Base-by-base conservation (phyloP, 2,888 invertebrate species). In the Glaucopsyche alexis region DNA sequence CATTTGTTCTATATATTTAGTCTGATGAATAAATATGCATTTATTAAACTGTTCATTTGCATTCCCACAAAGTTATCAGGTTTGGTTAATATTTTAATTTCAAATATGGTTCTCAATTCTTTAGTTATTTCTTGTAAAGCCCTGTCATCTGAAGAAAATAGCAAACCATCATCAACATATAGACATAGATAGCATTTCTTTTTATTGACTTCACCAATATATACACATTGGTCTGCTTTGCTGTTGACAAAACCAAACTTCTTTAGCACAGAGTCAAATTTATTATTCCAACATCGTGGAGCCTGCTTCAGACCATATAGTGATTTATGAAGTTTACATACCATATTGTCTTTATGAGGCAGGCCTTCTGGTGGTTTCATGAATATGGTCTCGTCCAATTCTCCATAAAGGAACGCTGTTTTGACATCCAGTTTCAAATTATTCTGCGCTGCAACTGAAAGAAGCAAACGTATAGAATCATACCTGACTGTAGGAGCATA, bases 401-500 rank as follows among this genome's bases (percentile, higher is more conserved):
- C 74, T 73, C 75, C 75, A 75, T 79, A 78, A n/a, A 79, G 40
- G 47, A 79, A 79, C 40, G 79, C 79, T 49, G 79, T 78, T 74
- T 76, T 77, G 8, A 79, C 49, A 73, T 79, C 79, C 72, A 80
- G 77, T 13, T 77, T 13, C 4, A 76, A 38, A 16, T 77, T 74
- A 72, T 78, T 38, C 72, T 77, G 76, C 64, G 72, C 76, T 29
- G 75, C 78, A 52, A 73, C 72, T 66, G 77, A 76, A 49, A 79
- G 71, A 66, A 79, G 49, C 16, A 78, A 38, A 47, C 77, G 66
- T 66, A 66, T 65, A 71, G 74, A 75, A 19, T 64, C 65, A 65
- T 65, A 65, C 65, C 65, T 65, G 29, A 65, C 65, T 7, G 67
- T 71, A 7, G 67, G 45, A 14, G 45, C 67, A 67, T 14, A 67